phyloP scores from a whole-genome alignment of 2,888 invertebrate species.

The Chymomyza caudatula region DNA sequence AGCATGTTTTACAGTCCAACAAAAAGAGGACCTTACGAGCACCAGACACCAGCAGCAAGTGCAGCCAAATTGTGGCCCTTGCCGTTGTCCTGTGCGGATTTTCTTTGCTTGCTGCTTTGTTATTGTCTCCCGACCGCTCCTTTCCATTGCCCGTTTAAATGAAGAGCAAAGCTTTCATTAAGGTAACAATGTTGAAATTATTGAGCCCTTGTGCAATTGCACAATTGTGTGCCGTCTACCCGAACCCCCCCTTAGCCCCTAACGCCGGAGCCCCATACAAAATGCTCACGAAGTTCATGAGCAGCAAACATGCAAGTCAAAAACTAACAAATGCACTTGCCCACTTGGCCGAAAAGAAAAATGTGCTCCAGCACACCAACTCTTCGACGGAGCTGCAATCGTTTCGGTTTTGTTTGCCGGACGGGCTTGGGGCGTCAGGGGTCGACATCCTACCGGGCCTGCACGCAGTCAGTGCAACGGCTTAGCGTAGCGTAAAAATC shows the following conservation, averaged over 20 bases:
- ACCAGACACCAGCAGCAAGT: constrained; percentile 9
- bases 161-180: constrained; percentile 77
- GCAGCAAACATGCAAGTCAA: constrained; percentile 19
- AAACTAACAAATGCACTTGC: constrained; percentile 50
- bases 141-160: constrained; percentile 50
- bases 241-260: constrained; percentile 11
- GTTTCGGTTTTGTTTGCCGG: background rate
- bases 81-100: constrained; percentile 43
- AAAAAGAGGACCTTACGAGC: constrained; percentile 50
- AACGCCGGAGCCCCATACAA: constrained; percentile 23
- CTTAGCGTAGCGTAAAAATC: constrained; percentile 56
- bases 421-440: background rate
- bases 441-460: constrained; percentile 1
- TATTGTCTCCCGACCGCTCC: constrained; percentile 4
- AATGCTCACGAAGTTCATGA: constrained; percentile 20
- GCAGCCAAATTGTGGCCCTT: background rate
- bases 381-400: background rate
- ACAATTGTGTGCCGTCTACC: background rate
- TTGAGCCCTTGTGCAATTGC: constrained; percentile 45
- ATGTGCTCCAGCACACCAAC: background rate
- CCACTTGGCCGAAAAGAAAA: constrained; percentile 8
- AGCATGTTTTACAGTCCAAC: constrained; percentile 58
- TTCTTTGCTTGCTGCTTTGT: constrained; percentile 10
- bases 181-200: constrained; percentile 76
- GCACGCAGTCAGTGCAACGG: constrained; percentile 13